A percentile compares a stretch with the other conserved stretches of the same genome.
phyloP scores from a whole-genome alignment of 2,113 vertebrate species.

The Sterrhoptilus dennistouni region DNA sequence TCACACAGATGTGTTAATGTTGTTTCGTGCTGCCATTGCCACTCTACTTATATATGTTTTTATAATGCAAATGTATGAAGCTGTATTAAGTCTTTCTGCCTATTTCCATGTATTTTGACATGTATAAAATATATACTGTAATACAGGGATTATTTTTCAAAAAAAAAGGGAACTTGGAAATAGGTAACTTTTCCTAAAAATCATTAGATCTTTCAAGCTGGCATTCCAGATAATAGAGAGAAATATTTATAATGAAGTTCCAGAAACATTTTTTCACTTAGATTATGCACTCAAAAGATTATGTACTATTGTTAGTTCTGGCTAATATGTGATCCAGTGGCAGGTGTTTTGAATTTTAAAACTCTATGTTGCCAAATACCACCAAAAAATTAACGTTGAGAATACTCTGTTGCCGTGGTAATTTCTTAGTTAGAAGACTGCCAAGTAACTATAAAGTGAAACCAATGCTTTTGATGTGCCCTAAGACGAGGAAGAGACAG shows the following conservation, averaged over 20 bases:
- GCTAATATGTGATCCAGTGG: neutral
- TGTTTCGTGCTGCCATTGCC: neutral
- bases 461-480: slow-evolving; percentile 4
- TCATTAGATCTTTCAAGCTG: slow-evolving; percentile 9
- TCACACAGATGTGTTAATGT: neutral
- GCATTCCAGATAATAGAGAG: neutral
- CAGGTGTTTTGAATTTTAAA: slow-evolving; percentile 57
- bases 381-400: neutral
- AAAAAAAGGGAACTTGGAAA: neutral
- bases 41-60: neutral
- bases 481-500: neutral
- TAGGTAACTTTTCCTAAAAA: slow-evolving; percentile 10
- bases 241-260: slow-evolving; percentile 43
- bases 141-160: neutral
- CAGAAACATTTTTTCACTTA: slow-evolving; percentile 54
- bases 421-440: neutral
- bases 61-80: neutral
- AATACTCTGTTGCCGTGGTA: slow-evolving; percentile 6
- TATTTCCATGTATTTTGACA: neutral
- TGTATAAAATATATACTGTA: neutral
- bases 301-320: slow-evolving; percentile 61
- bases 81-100: neutral
- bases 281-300: slow-evolving; percentile 50
- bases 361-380: neutral
- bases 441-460: slow-evolving; percentile 31